Conservation (phyloP, 2,888 invertebrate species). For the Chydorus sphaericus region DNA sequence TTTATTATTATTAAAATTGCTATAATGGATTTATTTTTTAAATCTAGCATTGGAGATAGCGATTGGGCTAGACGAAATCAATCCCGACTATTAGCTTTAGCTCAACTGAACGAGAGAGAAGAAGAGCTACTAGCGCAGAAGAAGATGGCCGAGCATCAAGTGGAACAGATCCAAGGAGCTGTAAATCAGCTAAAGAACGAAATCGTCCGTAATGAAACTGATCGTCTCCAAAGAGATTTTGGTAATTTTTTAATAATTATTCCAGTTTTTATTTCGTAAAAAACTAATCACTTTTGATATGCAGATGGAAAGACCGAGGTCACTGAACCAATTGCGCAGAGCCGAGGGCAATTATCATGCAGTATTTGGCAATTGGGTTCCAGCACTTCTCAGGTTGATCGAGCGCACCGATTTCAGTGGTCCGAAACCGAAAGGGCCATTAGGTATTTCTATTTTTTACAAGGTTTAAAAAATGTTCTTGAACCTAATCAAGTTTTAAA, state of each 20-base stretch:
- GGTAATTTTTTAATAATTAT: background rate
- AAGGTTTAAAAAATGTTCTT: too few relatives aligned
- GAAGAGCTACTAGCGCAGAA: background rate
- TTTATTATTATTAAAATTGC: background rate
- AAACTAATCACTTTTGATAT: too few relatives aligned
- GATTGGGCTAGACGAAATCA: background rate
- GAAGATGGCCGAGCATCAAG: background rate
- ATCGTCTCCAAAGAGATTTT: background rate
- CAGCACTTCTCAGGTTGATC: conserved; percentile 38
- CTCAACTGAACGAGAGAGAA: background rate
- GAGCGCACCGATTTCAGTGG: conserved; percentile 44
- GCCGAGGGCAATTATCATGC: background rate
- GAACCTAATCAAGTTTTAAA: too few relatives aligned
- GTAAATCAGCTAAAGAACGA: background rate
- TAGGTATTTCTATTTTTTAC: conserved; percentile 45
- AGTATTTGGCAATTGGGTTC: conserved; percentile 56
- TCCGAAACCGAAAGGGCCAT: conserved; percentile 57
- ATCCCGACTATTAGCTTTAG: background rate
- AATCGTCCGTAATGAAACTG: background rate
- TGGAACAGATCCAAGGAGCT: background rate
- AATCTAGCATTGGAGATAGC: background rate
- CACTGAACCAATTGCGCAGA: background rate
- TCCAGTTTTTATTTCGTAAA: background rate
- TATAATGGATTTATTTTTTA: background rate
- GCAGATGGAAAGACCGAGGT: too few relatives aligned